Evolutionary conservation across 2,113 vertebrate genomes (phyloP), one percentile per base, ranked within the genome.

Genomic region (Protobothrops flavoviridis): DNA sequence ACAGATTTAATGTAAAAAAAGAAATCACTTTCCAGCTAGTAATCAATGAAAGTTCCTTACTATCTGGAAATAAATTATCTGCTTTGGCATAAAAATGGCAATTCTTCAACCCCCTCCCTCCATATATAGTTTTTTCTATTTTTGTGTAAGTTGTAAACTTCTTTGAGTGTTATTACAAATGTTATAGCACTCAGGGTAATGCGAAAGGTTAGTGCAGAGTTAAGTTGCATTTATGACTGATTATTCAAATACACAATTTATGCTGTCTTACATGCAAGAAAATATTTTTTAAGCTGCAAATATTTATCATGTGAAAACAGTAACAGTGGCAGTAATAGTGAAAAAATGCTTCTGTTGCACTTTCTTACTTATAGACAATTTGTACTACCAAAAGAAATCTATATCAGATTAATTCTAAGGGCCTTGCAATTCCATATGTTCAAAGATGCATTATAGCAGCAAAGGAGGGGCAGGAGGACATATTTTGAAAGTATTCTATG

Each of bases 11-110:
- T 39, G 52, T 1, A 0, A 89, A 87, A 89, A 9, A 5, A 0
- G 8, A 93, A 93, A 39, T 26, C 86, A 93, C 89, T 64, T 52
- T 26, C 85, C 85, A 26, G 92, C 52, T 94, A 93, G 74, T 92
- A 87, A 29, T 24, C 17, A 45, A 81, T 81, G 74, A 20, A 24
- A 64, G 57, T 57, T 57, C 26, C 15, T 24, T 17, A 43, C 39
- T 55, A 86, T 52, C 29, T 90, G 48, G 23, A 61, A 43, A 90
- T 59, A 90, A 43, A 43, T 81, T 43, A 81, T 43, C 33, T 43
- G 74, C 33, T 81, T 81, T 23, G 33, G 33, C 33, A 81, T 81
- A 43, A 20, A 20, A 43, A 81, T 81, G 33, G 17, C 20, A 20
- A 20, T 74, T 15, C 55, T 20, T 45, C 45, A 45, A 3, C 45